These are phyloP conservation scores for Petroica traversi DNA, from an alignment of 2,113 vertebrate genomes.

Conservation along the genomic window DNA sequence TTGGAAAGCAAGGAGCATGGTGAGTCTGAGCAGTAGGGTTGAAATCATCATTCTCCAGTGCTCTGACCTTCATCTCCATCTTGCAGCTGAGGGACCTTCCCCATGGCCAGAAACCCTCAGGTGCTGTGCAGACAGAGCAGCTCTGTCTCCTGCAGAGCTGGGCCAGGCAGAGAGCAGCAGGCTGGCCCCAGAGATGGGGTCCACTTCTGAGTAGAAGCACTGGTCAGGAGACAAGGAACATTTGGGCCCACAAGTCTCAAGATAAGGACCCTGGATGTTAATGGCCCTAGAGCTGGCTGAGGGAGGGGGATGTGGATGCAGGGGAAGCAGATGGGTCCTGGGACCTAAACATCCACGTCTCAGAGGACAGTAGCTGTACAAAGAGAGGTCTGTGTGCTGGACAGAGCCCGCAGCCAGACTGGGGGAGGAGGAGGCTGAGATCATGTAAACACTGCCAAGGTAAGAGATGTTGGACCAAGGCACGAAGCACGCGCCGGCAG, in stretches of 20 bases:
- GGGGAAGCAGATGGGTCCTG: background rate
- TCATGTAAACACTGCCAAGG: background rate
- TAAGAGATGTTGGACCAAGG: background rate
- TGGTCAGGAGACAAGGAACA: background rate
- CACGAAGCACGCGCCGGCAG: background rate
- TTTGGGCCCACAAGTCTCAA: background rate
- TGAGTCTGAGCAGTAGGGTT: background rate
- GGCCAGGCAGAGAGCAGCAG: background rate
- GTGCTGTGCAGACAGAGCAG: background rate
- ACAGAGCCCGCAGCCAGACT: background rate
- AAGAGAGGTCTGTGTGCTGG: background rate
- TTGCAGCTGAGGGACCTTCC: background rate
- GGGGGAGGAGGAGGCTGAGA: background rate
- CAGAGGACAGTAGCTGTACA: background rate
- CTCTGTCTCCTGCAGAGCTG: background rate
- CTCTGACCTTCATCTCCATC: background rate
- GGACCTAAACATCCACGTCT: background rate
- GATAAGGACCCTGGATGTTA: background rate
- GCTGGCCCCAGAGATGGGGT: background rate
- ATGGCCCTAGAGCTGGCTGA: background rate
- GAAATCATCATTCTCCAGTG: background rate
- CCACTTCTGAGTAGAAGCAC: background rate
- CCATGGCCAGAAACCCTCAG: background rate
- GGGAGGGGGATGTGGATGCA: background rate
- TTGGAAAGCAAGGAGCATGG: background rate